phyloP scores from a whole-genome alignment of 2,113 vertebrate genomes.

The Bubo blakistoni region DNA sequence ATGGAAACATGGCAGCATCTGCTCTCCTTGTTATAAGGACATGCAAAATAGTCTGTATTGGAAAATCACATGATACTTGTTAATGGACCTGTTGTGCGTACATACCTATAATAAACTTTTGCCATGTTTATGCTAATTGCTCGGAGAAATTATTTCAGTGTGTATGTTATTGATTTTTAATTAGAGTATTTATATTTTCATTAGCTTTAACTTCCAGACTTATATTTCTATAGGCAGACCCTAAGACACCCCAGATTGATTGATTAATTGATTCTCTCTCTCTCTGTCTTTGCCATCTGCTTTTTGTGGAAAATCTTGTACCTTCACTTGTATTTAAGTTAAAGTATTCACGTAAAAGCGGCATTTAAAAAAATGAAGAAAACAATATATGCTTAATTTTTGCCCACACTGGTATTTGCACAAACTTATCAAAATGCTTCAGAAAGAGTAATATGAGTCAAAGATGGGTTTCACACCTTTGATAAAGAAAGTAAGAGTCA shows the following conservation, averaged over 20 bases:
- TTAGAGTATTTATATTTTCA: background rate
- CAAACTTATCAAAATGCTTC: background rate
- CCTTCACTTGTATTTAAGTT: background rate
- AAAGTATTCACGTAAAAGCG: background rate
- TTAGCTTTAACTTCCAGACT: background rate
- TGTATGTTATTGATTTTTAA: background rate
- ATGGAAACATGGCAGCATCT: background rate
- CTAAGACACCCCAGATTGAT: background rate
- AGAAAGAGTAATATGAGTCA: background rate
- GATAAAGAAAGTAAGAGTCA: background rate
- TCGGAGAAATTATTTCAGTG: background rate
- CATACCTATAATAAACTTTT: background rate
- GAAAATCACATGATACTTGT: background rate
- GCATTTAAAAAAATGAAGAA: background rate
- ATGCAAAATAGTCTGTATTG: background rate
- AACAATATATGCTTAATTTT: background rate
- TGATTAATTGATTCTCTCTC: background rate
- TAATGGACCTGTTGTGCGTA: background rate
- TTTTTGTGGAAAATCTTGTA: background rate
- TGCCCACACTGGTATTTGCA: background rate
- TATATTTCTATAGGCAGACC: background rate
- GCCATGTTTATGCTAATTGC: background rate
- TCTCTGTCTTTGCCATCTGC: background rate
- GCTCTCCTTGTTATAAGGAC: background rate
- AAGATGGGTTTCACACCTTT: background rate